Conservation (phyloP, 2,113 vertebrate genomes). For the Toxostoma redivivum region DNA sequence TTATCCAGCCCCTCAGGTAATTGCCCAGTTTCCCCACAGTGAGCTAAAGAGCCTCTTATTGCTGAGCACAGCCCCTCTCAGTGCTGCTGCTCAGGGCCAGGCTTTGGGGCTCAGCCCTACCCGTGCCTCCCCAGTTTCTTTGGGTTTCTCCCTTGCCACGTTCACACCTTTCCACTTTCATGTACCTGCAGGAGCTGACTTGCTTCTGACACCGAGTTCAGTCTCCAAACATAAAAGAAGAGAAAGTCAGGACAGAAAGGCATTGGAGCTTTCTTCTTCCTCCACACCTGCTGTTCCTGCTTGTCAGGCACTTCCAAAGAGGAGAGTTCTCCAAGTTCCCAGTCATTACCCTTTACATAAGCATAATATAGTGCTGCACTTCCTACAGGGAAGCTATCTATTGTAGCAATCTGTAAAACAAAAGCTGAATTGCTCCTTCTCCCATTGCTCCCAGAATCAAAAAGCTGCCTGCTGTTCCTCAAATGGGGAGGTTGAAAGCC, state of each 20-base stretch:
- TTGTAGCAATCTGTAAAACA: constrained; percentile 53
- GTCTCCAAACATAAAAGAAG: constrained; percentile 27
- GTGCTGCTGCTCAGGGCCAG: background rate
- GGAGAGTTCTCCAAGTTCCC: constrained; percentile 41
- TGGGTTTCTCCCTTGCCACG: background rate
- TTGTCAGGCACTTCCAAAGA: constrained; percentile 19
- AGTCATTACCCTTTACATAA: constrained; percentile 54
- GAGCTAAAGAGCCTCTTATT: background rate
- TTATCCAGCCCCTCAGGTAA: background rate
- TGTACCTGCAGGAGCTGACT: background rate
- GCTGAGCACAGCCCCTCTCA: background rate
- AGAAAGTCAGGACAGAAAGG: constrained; percentile 26
- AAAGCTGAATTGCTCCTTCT: constrained; percentile 52
- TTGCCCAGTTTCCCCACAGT: background rate
- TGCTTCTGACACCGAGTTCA: background rate
- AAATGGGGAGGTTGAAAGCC: constrained; percentile 32
- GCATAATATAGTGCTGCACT: constrained; percentile 31
- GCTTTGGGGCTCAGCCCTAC: background rate
- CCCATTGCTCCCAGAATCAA: background rate
- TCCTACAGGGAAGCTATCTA: constrained; percentile 30
- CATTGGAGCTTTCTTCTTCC: constrained; percentile 27
- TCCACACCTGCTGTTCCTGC: constrained; percentile 18
- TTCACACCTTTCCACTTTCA: background rate
- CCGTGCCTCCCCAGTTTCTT: background rate
- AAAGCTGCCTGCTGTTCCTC: constrained; percentile 27